Conservation (phyloP, 2,888 invertebrate genomes). For the Falcaria lacertinaria region DNA sequence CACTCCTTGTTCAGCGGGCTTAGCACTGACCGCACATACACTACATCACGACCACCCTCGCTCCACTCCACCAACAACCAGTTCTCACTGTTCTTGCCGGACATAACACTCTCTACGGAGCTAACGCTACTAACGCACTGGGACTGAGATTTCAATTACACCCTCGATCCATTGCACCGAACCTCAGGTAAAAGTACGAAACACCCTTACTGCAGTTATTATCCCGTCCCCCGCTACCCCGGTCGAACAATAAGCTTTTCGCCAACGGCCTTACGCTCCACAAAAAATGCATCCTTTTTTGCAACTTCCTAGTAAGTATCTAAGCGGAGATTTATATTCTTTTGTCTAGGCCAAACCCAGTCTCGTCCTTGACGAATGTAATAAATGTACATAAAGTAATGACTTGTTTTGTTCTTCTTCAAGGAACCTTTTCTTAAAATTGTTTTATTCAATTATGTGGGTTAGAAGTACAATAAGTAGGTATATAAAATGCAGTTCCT, state of each 20-base stretch:
- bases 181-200: constrained; percentile 64
- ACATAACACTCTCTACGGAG: constrained; percentile 17
- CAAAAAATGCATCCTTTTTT: constrained; percentile 69
- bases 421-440: too few species aligned
- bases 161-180: constrained; percentile 21
- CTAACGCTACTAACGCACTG: constrained; percentile 10
- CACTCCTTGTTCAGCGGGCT: constrained; percentile 24
- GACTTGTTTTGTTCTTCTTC: constrained; percentile 3
- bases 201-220: constrained; percentile 63
- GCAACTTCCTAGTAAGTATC: constrained; percentile 64
- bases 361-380: constrained; percentile 23
- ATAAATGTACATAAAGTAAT: constrained; percentile 31
- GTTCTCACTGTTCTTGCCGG: constrained; percentile 39
- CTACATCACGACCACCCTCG: constrained; percentile 34
- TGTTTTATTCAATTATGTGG: too few species aligned
- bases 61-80: constrained; percentile 58
- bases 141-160: constrained; percentile 17
- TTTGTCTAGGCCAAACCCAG: constrained; percentile 22
- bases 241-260: constrained; percentile 60
- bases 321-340: constrained; percentile 38
- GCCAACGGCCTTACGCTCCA: constrained; percentile 47
- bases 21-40: constrained; percentile 31
- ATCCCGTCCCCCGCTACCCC: constrained; percentile 52
- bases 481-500: too few species aligned
- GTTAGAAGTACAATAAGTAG: too few species aligned